phyloP scores from a whole-genome alignment of 1,140 invertebrate species.

The Phymastichus coffea region DNA sequence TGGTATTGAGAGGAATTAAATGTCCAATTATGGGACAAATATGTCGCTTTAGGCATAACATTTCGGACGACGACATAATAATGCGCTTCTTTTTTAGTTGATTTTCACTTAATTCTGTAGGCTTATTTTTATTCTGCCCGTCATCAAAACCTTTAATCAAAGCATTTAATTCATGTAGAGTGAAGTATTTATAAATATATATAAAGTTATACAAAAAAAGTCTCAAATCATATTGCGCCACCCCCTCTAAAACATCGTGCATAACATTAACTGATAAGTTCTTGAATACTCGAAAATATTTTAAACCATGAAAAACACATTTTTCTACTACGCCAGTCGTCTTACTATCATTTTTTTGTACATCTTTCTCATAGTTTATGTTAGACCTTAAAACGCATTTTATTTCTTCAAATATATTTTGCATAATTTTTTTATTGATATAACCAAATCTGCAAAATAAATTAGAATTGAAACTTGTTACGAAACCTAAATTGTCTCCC shows the following conservation, averaged over 20 bases:
- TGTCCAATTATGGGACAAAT: too few species aligned
- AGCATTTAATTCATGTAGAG: background rate
- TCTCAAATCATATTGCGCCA: too few species aligned
- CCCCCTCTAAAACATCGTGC: slow-evolving; percentile 38
- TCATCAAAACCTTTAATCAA: too few species aligned
- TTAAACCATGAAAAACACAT: slow-evolving; percentile 14
- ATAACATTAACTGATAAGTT: slow-evolving; percentile 35
- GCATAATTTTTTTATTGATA: slow-evolving; percentile 18
- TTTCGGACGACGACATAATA: too few species aligned
- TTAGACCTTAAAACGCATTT: slow-evolving; percentile 24
- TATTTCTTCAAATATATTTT: slow-evolving; percentile 25
- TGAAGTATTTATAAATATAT: too few species aligned
- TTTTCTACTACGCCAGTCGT: background rate
- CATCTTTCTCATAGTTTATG: slow-evolving; percentile 1
- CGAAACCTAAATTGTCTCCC: slow-evolving; percentile 41
- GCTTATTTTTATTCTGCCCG: too few species aligned
- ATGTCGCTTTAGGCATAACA: too few species aligned
- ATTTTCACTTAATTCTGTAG: too few species aligned
- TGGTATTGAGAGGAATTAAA: too few species aligned
- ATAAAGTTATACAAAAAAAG: too few species aligned
- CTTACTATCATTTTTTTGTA: background rate
- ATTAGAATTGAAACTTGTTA: slow-evolving; percentile 35
- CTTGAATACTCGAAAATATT: slow-evolving; percentile 32
- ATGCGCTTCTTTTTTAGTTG: too few species aligned
- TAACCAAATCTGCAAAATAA: slow-evolving; percentile 37